Conservation (phyloP, 2,888 invertebrate species). For the Trileptium ribeirensis region DNA sequence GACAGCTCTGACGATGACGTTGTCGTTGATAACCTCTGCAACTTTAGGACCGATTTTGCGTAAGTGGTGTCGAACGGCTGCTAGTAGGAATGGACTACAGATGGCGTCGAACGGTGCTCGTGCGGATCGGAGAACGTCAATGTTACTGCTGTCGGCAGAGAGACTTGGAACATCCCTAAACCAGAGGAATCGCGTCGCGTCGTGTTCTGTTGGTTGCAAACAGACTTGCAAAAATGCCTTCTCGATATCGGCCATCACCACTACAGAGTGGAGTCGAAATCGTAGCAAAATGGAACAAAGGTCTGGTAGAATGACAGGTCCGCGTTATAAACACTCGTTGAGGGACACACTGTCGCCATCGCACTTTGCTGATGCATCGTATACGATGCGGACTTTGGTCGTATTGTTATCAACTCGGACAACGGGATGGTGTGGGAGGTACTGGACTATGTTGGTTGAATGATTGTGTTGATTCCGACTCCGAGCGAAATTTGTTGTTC, state of each 20-base stretch:
- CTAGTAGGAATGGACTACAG: constrained; percentile 31
- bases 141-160: constrained; percentile 27
- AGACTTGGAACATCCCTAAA: not conserved
- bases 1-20: not conserved
- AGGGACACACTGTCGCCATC: not conserved
- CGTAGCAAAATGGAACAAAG: not conserved
- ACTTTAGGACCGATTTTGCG: not conserved
- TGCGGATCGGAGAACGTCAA: constrained; percentile 31
- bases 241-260: constrained; percentile 31
- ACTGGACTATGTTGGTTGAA: not conserved
- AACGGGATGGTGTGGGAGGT: not conserved
- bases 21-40: not conserved
- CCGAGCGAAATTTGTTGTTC: not conserved
- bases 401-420: not conserved
- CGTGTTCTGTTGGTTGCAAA: constrained; percentile 28
- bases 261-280: not conserved
- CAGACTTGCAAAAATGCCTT: constrained; percentile 39
- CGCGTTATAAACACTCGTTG: not conserved
- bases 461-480: not conserved
- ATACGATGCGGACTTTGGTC: not conserved
- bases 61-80: constrained; percentile 25
- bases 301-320: not conserved
- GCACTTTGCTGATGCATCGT: not conserved
- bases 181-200: constrained; percentile 18
- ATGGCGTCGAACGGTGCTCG: constrained; percentile 35